Evolutionary conservation across 2,113 vertebrate species (phyloP), one percentile per base, ranked within the genome.

Genomic region (Anhinga rufa): DNA sequence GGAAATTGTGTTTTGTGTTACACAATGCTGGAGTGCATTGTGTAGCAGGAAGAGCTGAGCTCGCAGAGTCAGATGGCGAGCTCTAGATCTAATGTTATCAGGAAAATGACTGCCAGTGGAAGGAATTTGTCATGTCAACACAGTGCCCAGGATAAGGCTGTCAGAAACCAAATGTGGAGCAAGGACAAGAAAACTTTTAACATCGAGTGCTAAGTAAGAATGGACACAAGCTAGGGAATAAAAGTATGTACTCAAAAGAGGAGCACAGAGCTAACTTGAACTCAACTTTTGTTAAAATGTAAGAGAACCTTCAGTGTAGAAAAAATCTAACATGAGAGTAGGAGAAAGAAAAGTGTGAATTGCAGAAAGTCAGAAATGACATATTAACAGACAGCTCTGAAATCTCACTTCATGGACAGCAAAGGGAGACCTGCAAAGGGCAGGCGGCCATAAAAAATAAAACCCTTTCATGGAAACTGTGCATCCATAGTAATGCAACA

Each of bases 401-500:
- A 93, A 88, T 81, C 55, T 61, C 77, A 51, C 66, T 81, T 70
- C 51, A 57, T n/a, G 57, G 64, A 68, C 64, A 92, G 75, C 70
- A 78, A 80, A 92, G 17, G 52, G 51, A 89, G 81, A 93, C 81
- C 91, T 79, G 78, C 46, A 86, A 62, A 78, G 52, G 82, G 91
- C 92, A 95, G 94, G 81, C 90, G 95, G 79, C 80, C 42, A 10
- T 7, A 38, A 77, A 94, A 95, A 86, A 85, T 49, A 69, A 66
- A 91, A 66, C 52, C 51, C 29, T 87, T 83, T 70, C 7, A 78
- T 36, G 78, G 75, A 94, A 81, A 68, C 31, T 34, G 31, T 61
- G 44, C 82, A 81, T 90, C 87, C 51, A 80, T 66, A 93, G 90
- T 77, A 96, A 93, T 95, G 83, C 65, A 96, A n/a, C 92, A 93